Percentiles rank a stretch among this genome's conserved stretches.
These are phyloP conservation scores for Belgica antarctica DNA, from an alignment of 2,888 invertebrate genomes.

Conservation along the genomic window DNA sequence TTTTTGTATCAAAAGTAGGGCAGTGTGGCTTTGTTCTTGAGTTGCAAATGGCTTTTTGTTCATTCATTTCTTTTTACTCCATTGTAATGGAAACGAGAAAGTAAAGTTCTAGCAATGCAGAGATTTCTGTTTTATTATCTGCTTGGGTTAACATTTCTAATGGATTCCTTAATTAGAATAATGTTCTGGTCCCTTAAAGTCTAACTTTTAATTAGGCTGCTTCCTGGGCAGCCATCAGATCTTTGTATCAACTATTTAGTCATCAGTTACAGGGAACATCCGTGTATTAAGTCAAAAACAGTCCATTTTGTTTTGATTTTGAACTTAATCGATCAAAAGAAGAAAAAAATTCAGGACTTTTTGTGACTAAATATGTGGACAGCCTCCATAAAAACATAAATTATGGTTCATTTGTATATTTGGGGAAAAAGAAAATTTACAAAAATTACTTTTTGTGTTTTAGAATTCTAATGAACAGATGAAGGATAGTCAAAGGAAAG, in stretches of 20 bases:
- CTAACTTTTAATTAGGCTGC: not conserved
- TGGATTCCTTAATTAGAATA: not conserved
- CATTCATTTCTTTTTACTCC: no score
- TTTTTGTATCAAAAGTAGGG: slow-evolving; percentile 3
- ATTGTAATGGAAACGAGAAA: no score
- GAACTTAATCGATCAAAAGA: no score
- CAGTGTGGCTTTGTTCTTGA: not conserved
- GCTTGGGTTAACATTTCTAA: not conserved
- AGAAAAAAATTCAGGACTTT: not conserved
- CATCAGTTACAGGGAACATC: not conserved
- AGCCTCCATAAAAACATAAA: not conserved
- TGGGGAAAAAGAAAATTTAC: not conserved
- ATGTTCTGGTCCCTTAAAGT: not conserved
- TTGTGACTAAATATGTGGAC: not conserved
- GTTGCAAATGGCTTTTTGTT: slow-evolving; percentile 14
- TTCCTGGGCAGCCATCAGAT: slow-evolving; percentile 11
- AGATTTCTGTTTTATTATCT: not conserved
- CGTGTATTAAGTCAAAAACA: no score
- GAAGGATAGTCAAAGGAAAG: not conserved
- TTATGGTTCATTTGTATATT: slow-evolving; percentile 22
- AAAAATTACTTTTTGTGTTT: slow-evolving; percentile 4
- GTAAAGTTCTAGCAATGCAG: no score
- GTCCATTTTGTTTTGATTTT: no score
- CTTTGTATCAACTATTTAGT: slow-evolving; percentile 3
- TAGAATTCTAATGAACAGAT: slow-evolving; percentile 13